Evolutionary conservation across 2,797 vertebrate genomes (phyloP).

Genomic region (Gallinago nigripennis): DNA sequence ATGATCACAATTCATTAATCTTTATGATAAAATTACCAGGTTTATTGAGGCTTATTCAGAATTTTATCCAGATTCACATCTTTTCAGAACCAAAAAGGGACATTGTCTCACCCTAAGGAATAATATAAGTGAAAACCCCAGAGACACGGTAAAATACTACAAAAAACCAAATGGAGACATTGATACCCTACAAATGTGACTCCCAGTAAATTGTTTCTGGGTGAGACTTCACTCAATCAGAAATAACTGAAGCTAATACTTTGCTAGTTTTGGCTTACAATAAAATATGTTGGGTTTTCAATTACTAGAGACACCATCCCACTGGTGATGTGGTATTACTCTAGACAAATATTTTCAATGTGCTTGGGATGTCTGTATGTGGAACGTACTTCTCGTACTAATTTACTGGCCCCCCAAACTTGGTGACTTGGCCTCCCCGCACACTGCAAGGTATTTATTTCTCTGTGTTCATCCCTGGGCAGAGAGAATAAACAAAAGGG

Average conservation of each 20-base stretch:
- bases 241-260: neutral
- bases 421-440: neutral
- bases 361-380: neutral
- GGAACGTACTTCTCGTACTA: neutral
- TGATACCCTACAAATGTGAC: neutral
- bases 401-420: neutral
- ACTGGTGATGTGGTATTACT: neutral
- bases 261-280: neutral
- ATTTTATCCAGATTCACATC: neutral
- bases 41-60: neutral
- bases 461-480: neutral
- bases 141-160: neutral
- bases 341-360: neutral
- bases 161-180: neutral
- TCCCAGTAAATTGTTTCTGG: neutral
- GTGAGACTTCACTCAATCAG: neutral
- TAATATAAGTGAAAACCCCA: neutral
- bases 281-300: neutral
- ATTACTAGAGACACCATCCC: neutral
- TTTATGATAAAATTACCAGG: neutral
- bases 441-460: neutral
- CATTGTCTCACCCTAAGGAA: neutral
- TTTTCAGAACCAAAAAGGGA: neutral
- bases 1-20: neutral
- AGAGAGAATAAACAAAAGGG: neutral